Evolutionary conservation across 2,888 invertebrate genomes (phyloP), one percentile per base, ranked within the genome.

Genomic region (Endomychus coccineus): DNA sequence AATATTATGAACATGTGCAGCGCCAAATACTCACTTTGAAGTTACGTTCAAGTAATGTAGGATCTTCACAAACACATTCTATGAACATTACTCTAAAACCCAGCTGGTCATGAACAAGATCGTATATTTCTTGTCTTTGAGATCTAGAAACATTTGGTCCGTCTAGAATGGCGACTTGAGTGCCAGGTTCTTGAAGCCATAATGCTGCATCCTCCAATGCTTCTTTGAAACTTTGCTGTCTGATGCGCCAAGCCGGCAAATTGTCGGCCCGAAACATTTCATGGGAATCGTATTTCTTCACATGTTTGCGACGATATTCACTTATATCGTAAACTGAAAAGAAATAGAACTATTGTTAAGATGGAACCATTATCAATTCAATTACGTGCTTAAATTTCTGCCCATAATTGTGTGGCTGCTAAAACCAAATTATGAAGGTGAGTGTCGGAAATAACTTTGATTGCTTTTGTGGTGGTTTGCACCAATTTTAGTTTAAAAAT

Each of bases 261-360:
- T 92, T 89, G 65, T 87, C 83, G 1, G 85, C 80, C 33, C 83
- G 77, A 71, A 92, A 92, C 67, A 92, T 86, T 58, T 91, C 89
- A 61, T 88, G 88, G 50, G 80, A 83, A 44, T 79, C 81, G 62
- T 88, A 89, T 35, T 81, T 71, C 44, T 84, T 80, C 64, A 87
- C 82, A 53, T 83, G 84, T 43, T 80, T 81, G 34, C 91, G 77
- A 11, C 91, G 75, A 66, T 92, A 94, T 56, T 90, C 88, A 56
- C 91, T 91, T 54, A 92, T 87, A 70, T 90, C 87, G 71, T 94
- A 90, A 43, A 91, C 94, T 92, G 71, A 4, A 70, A 68, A 56
- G 35, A 34, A 33, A 12, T 4, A 35, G 10, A 31, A n/a, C n/a
- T n/a, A n/a, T n/a, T n/a, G n/a, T n/a, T n/a, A n/a, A 28, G 7